phyloP scores from a whole-genome alignment of 1,140 invertebrate species.

The Holotrichia oblita region DNA sequence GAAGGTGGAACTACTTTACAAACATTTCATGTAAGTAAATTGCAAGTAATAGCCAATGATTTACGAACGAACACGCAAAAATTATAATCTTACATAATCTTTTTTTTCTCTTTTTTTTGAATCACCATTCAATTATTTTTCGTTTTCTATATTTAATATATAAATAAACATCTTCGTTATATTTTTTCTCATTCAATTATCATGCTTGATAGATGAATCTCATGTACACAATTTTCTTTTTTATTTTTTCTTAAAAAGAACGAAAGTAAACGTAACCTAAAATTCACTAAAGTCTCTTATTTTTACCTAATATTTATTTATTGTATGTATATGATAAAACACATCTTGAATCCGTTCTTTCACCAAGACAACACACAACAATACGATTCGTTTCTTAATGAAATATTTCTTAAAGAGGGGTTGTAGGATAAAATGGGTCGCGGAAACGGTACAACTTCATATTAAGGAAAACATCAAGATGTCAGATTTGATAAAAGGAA shows the following conservation, averaged over 20 bases:
- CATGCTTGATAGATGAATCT: slow-evolving; percentile 60
- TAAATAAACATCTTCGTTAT: slow-evolving; percentile 32
- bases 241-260: slow-evolving; percentile 99
- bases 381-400: no score
- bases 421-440: no score
- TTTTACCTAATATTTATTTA: neutral
- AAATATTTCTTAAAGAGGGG: no score
- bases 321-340: slow-evolving; percentile 16
- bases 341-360: slow-evolving; percentile 8
- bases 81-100: neutral
- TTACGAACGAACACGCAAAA: neutral
- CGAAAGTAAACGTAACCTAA: slow-evolving; percentile 97
- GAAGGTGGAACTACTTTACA: neutral
- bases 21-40: slow-evolving; percentile 1
- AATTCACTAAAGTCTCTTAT: slow-evolving; percentile 24
- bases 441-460: no score
- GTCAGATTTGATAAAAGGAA: no score
- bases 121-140: neutral
- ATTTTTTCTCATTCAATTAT: neutral
- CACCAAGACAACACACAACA: neutral
- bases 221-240: slow-evolving; percentile 99
- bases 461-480: no score
- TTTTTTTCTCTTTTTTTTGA: slow-evolving; percentile 6
- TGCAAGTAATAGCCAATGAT: neutral
- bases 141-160: slow-evolving; percentile 7